phyloP scores from a whole-genome alignment of 2,888 invertebrate species.

The Epinotia nisella region DNA sequence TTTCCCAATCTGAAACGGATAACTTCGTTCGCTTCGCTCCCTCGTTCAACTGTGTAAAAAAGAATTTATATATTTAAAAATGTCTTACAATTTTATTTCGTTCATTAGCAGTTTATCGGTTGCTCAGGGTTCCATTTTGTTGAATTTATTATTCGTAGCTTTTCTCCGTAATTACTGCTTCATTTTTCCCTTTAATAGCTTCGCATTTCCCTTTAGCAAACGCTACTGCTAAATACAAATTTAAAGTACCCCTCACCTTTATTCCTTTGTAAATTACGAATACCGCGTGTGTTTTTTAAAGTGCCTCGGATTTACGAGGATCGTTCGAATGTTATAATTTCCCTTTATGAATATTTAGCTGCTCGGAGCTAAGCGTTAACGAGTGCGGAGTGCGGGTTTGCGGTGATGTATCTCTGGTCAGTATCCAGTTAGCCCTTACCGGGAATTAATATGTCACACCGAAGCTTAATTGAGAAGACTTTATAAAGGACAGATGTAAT shows the following conservation, averaged over 20 bases:
- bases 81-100: no score
- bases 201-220: no score
- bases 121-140: no score
- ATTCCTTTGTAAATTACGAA: neutral
- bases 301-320: conserved; percentile 8
- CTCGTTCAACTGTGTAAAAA: no score
- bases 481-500: neutral
- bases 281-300: neutral
- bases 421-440: conserved; percentile 8
- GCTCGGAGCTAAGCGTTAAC: conserved; percentile 6
- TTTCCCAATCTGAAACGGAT: no score
- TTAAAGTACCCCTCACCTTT: neutral
- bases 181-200: no score
- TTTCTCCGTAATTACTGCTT: neutral
- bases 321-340: conserved; percentile 25
- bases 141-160: neutral
- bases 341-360: conserved; percentile 38
- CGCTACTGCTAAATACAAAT: no score
- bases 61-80: no score
- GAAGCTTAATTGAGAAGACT: neutral
- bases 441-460: conserved; percentile 16
- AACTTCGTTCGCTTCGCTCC: no score
- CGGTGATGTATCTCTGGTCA: conserved; percentile 36
- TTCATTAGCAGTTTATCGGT: no score
- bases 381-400: conserved; percentile 32